A percentile compares a stretch with the other conserved stretches of the same genome.
phyloP scores from a whole-genome alignment of 2,888 invertebrate genomes.

The Pachliopta kotzebuea region DNA sequence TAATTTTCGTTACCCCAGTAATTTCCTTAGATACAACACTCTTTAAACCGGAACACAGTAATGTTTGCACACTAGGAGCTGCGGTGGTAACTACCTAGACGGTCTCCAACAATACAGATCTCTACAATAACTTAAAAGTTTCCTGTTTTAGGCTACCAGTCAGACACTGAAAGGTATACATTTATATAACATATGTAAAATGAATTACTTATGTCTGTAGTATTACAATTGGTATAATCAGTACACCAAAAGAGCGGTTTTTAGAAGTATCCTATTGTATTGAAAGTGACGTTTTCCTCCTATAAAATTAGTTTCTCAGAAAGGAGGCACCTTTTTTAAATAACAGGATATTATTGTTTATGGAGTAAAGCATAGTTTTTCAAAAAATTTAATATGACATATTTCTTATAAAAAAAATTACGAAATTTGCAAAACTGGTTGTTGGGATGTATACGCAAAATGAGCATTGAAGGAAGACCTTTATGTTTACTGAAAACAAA shows the following conservation, averaged over 20 bases:
- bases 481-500: slow-evolving; percentile 27
- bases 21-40: too few relatives aligned
- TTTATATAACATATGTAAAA: background rate
- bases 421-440: slow-evolving; percentile 21
- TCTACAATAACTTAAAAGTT: too few relatives aligned
- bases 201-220: background rate
- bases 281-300: slow-evolving; percentile 41
- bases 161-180: background rate
- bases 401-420: background rate
- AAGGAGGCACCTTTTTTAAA: slow-evolving; percentile 32
- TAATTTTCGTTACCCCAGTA: too few relatives aligned
- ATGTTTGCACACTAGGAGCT: too few relatives aligned
- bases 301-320: slow-evolving; percentile 39
- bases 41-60: too few relatives aligned
- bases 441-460: slow-evolving; percentile 14
- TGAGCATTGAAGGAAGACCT: slow-evolving; percentile 15
- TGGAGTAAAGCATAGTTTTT: background rate
- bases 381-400: background rate
- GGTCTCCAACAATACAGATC: too few relatives aligned
- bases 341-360: slow-evolving; percentile 30
- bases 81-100: too few relatives aligned
- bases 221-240: slow-evolving; percentile 11
- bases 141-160: background rate
- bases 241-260: slow-evolving; percentile 31
- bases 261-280: slow-evolving; percentile 42